These are phyloP conservation scores for Percopsis transmontana DNA, from an alignment of 2,113 vertebrate species.

Conservation along the genomic window DNA sequence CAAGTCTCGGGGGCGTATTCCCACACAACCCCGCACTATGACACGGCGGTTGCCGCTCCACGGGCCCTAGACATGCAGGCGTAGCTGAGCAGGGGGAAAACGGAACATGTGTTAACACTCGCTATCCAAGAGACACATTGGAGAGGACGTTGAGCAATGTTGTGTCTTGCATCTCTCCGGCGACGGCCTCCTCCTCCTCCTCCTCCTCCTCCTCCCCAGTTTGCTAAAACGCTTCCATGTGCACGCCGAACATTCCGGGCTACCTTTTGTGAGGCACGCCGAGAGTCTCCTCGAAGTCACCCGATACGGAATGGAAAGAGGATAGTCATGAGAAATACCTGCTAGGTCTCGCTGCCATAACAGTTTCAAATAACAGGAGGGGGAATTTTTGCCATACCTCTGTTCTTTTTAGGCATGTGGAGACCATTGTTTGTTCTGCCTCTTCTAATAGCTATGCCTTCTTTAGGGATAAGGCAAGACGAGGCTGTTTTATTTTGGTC, in stretches of 20 bases:
- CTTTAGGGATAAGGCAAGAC: slow-evolving; percentile 39
- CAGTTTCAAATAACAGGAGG: slow-evolving; percentile 64
- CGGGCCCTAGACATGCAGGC: slow-evolving; percentile 23
- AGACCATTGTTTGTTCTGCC: slow-evolving; percentile 52
- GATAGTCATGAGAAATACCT: slow-evolving; percentile 77
- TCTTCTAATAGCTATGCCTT: background rate
- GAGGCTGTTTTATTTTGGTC: slow-evolving; percentile 58
- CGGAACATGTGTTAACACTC: slow-evolving; percentile 71
- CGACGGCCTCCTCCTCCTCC: slow-evolving; percentile 33
- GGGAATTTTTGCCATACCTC: slow-evolving; percentile 62
- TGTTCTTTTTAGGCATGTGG: slow-evolving; percentile 37
- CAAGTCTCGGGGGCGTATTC: slow-evolving; percentile 62
- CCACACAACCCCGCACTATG: slow-evolving; percentile 51
- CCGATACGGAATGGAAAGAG: slow-evolving; percentile 66
- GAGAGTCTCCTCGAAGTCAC: slow-evolving; percentile 59
- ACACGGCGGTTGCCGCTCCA: slow-evolving; percentile 57
- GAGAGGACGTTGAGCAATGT: slow-evolving; percentile 70
- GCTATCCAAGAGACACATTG: slow-evolving; percentile 65
- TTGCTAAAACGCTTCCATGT: slow-evolving; percentile 72
- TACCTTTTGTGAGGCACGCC: slow-evolving; percentile 63
- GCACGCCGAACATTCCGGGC: slow-evolving; percentile 54
- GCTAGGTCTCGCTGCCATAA: slow-evolving; percentile 49
- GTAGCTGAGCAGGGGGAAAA: slow-evolving; percentile 37
- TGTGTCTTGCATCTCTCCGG: slow-evolving; percentile 61
- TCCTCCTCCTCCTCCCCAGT: slow-evolving; percentile 14